phyloP scores from a whole-genome alignment of 2,797 vertebrate genomes.

The Pangasius krempfi region DNA sequence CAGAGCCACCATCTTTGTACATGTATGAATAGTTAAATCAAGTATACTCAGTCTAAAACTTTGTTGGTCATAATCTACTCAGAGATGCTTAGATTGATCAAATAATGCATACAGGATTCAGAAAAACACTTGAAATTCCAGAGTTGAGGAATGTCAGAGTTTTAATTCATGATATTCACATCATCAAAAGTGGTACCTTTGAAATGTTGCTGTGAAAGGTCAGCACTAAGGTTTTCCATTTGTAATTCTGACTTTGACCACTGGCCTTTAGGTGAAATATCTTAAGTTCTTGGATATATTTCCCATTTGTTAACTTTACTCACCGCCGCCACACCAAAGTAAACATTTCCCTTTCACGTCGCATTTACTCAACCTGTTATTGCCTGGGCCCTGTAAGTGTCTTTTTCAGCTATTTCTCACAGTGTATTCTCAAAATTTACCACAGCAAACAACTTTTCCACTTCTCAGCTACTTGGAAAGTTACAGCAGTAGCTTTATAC shows the following conservation, averaged over 20 bases:
- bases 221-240: neutral
- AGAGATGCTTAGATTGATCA: neutral
- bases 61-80: neutral
- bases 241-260: conserved; percentile 12
- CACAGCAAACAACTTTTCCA: neutral
- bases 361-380: conserved; percentile 1
- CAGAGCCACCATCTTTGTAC: neutral
- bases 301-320: conserved; percentile 22
- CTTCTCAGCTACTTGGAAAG: neutral
- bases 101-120: neutral
- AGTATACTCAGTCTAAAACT: neutral
- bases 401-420: neutral
- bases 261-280: conserved; percentile 11
- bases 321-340: neutral
- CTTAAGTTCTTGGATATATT: conserved; percentile 16
- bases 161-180: neutral
- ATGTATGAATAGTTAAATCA: neutral
- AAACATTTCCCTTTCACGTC: conserved; percentile 15
- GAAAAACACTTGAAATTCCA: neutral
- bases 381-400: neutral
- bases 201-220: neutral
- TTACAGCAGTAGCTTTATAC: neutral
- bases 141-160: neutral
- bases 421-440: neutral
- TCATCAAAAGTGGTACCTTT: neutral